phyloP scores from a whole-genome alignment of 1,140 invertebrate species.

The Danaus plexippus region DNA sequence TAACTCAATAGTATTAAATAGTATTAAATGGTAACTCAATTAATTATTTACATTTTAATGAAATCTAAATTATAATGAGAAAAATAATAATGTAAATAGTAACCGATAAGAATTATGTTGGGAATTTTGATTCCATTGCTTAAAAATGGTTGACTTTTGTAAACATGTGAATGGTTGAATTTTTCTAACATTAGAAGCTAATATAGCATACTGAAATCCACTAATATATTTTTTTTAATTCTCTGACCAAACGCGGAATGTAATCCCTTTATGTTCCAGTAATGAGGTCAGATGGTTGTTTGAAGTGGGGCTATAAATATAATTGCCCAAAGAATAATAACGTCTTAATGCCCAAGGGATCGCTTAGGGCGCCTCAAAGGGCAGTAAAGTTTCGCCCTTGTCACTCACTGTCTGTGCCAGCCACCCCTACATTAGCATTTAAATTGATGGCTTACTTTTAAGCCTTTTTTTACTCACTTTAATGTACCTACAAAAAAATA shows the following conservation, averaged over 20 bases:
- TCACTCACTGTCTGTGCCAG: slow-evolving; percentile 51
- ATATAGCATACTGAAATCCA: too few species aligned
- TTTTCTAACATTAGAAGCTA: too few species aligned
- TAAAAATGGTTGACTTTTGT: too few species aligned
- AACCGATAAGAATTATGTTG: too few species aligned
- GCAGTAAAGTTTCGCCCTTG: slow-evolving; percentile 41
- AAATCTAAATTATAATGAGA: too few species aligned
- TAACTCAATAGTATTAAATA: too few species aligned
- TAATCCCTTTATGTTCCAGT: slow-evolving; percentile 17
- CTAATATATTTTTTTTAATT: too few species aligned
- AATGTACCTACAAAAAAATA: background rate
- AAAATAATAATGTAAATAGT: too few species aligned
- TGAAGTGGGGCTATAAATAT: slow-evolving; percentile 23
- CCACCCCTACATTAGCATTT: slow-evolving; percentile 43
- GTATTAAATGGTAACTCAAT: too few species aligned
- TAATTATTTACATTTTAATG: too few species aligned
- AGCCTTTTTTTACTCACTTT: slow-evolving; percentile 6
- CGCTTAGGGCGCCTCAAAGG: slow-evolving; percentile 35
- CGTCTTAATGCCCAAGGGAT: slow-evolving; percentile 46
- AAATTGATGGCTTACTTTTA: slow-evolving; percentile 46
- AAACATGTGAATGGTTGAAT: too few species aligned
- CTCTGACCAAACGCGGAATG: slow-evolving; percentile 5
- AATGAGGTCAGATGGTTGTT: slow-evolving; percentile 16
- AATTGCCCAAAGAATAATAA: slow-evolving; percentile 50
- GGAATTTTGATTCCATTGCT: too few species aligned